A percentile compares a stretch with the other conserved stretches of the same genome.
phyloP scores from a whole-genome alignment of 1,140 invertebrate genomes.

The Episyrphus balteatus region DNA sequence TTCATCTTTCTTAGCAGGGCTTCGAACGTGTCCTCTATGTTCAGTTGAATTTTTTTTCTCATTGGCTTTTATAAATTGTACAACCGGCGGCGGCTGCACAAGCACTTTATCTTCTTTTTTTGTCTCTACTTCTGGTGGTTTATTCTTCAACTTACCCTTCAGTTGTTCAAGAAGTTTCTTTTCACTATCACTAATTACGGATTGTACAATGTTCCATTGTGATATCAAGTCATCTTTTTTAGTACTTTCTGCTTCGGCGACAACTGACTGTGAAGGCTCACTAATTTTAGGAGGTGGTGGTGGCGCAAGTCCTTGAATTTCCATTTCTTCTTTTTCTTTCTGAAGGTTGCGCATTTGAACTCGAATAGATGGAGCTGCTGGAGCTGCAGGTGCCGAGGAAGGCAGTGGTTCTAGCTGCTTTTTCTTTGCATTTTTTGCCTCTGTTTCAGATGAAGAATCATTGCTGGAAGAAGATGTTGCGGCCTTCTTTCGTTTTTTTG shows the following conservation, averaged over 20 bases:
- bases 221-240: conserved; percentile 42
- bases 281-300: conserved; percentile 3
- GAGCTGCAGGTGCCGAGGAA: not conserved
- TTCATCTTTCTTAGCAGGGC: not conserved
- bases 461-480: conserved; percentile 33
- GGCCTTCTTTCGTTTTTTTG: conserved; percentile 35
- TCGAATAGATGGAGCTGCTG: not conserved
- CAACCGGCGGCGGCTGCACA: not conserved
- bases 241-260: conserved; percentile 18
- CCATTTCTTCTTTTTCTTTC: conserved; percentile 38
- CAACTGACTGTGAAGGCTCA: conserved; percentile 5
- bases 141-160: conserved; percentile 40
- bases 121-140: conserved; percentile 13
- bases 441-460: conserved; percentile 41
- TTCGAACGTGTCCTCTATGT: not conserved
- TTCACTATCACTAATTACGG: conserved; percentile 45
- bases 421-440: conserved; percentile 37
- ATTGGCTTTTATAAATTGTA: conserved; percentile 4
- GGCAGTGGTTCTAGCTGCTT: conserved; percentile 39
- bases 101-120: too few relatives aligned
- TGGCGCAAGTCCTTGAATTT: conserved; percentile 4
- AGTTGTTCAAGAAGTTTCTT: conserved; percentile 46
- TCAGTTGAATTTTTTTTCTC: not conserved
- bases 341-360: conserved; percentile 11
- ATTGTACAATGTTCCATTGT: conserved; percentile 49